Evolutionary conservation across 2,888 invertebrate genomes (phyloP).

Genomic region (Leptothorax acervorum): DNA sequence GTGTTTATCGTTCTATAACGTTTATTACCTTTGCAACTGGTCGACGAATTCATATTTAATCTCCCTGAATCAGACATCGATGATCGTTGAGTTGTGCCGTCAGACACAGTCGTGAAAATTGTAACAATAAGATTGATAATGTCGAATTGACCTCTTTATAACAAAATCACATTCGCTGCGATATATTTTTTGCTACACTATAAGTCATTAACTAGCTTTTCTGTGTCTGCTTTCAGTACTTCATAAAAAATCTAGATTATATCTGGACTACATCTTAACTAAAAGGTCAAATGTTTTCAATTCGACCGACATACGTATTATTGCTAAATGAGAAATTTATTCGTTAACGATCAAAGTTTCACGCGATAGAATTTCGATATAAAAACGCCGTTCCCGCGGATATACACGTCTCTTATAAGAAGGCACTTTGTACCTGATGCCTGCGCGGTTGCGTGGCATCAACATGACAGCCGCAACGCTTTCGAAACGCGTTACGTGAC

Average conservation of each 20-base stretch:
- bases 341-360: not conserved
- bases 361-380: not conserved
- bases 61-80: constrained; percentile 32
- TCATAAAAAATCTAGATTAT: not conserved
- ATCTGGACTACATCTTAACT: not conserved
- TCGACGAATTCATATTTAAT: constrained; percentile 36
- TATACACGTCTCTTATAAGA: not conserved
- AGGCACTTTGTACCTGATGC: constrained; percentile 13
- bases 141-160: constrained; percentile 4
- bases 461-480: constrained; percentile 36
- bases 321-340: not conserved
- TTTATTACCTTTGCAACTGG: constrained; percentile 33
- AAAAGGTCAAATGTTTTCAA: not conserved
- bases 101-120: constrained; percentile 3
- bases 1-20: constrained; percentile 30
- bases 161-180: not conserved
- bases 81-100: constrained; percentile 14
- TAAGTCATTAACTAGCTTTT: not conserved
- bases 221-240: not conserved
- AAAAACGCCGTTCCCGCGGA: not conserved
- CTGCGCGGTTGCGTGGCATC: constrained; percentile 34
- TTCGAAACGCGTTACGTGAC: constrained; percentile 54
- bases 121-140: constrained; percentile 33
- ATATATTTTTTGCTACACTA: not conserved
- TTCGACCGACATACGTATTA: not conserved